Evolutionary conservation across 2,113 vertebrate species (phyloP).

Genomic region (Meleagris gallopavo): DNA sequence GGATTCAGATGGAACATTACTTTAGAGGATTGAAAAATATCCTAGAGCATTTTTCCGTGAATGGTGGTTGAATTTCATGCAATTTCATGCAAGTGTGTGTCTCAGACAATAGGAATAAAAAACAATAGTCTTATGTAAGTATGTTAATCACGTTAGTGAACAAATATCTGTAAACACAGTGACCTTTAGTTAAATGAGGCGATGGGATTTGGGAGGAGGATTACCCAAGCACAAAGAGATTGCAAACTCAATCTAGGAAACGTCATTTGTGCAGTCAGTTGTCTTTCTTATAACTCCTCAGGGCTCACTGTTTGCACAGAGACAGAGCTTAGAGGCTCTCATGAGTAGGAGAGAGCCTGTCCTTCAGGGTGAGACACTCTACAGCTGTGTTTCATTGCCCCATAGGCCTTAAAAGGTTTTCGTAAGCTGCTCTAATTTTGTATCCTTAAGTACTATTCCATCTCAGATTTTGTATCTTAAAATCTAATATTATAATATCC

Average conservation of each 20-base stretch:
- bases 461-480: not conserved
- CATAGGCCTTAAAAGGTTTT: not conserved
- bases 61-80: not conserved
- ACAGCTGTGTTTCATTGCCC: not conserved
- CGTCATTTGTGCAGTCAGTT: not conserved
- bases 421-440: fast-evolving
- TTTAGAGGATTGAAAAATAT: slow-evolving; percentile 24
- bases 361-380: not conserved
- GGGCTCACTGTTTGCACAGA: fast-evolving
- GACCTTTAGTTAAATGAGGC: not conserved
- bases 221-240: not conserved
- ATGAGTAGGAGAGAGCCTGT: not conserved
- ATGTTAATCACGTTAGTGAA: not conserved
- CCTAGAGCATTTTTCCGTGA: not conserved
- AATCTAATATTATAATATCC: not conserved
- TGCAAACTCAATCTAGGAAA: not conserved
- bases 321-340: fast-evolving
- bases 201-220: fast-evolving
- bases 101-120: not conserved
- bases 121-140: not conserved
- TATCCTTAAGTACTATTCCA: not conserved
- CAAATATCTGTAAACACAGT: not conserved
- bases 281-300: not conserved
- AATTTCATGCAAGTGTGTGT: not conserved
- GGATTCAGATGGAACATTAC: not conserved